A percentile compares a stretch with the other conserved stretches of the same genome.
Conservation (phyloP, 1,140 invertebrate species). For the Ectropis grisescens region DNA sequence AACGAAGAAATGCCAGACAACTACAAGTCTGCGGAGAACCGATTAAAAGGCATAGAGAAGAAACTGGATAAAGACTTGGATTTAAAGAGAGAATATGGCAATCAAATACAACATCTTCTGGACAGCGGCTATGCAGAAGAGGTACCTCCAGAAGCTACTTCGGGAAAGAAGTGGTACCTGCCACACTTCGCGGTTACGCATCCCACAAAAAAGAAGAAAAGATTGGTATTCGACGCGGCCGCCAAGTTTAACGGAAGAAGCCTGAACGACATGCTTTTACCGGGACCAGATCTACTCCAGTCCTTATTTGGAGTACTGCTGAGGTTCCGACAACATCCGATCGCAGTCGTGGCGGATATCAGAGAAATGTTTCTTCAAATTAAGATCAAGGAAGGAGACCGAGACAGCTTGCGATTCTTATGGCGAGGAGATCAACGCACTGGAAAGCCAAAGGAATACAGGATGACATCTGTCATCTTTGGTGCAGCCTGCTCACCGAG, state of each 20-base stretch:
- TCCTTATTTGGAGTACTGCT: neutral
- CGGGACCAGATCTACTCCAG: neutral
- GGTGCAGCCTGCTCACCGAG: slow-evolving; percentile 20
- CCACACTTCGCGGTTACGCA: neutral
- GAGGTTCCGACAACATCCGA: neutral
- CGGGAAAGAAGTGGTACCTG: slow-evolving; percentile 1
- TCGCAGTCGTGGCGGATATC: neutral
- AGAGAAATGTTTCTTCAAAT: slow-evolving; percentile 14
- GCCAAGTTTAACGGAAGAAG: neutral
- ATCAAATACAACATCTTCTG: slow-evolving; percentile 1
- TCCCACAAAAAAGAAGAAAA: neutral
- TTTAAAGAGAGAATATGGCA: neutral
- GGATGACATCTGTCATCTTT: slow-evolving; percentile 29
- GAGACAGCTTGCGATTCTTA: slow-evolving; percentile 6
- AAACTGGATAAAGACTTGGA: neutral
- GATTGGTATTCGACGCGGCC: neutral
- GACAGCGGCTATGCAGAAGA: slow-evolving; percentile 1
- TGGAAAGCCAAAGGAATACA: slow-evolving; percentile 7
- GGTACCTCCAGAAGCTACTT: neutral
- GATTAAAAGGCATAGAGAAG: slow-evolving; percentile 1
- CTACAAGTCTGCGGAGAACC: neutral
- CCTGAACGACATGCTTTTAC: neutral
- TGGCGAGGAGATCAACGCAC: slow-evolving; percentile 3
- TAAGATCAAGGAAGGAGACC: slow-evolving; percentile 3
- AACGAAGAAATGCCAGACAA: neutral